A percentile compares a stretch with the other conserved stretches of the same genome.
Conservation (phyloP, 2,113 vertebrate species). For the Archilochus colubris region DNA sequence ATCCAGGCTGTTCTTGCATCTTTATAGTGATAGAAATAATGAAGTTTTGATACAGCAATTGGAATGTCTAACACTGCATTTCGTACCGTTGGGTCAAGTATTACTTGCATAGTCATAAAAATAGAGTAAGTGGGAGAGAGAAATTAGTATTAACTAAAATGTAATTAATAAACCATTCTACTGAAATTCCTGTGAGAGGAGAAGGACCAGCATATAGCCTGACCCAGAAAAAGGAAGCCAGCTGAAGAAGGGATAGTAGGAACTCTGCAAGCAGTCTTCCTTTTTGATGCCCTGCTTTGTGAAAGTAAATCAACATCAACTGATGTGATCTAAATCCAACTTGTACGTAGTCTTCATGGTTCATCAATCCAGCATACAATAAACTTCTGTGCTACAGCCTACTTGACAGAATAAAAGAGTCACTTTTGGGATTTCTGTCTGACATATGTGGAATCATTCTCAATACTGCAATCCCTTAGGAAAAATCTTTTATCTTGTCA, state of each 20-base stretch:
- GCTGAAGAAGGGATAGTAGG: neutral
- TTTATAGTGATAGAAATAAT: neutral
- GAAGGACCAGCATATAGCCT: neutral
- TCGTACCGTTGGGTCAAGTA: neutral
- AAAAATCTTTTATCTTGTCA: neutral
- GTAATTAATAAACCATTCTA: neutral
- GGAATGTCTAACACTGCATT: neutral
- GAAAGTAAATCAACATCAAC: neutral
- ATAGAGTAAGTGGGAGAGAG: rapidly evolving
- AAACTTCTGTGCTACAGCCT: neutral
- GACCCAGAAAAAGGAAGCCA: neutral
- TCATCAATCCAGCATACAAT: neutral
- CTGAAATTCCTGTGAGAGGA: neutral
- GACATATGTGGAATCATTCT: slow-evolving; percentile 9
- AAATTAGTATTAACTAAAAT: neutral
- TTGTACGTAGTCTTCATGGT: neutral
- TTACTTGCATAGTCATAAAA: neutral
- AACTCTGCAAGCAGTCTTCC: neutral
- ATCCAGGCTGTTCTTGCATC: neutral
- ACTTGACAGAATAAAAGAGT: neutral
- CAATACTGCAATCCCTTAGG: neutral
- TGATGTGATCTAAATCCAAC: slow-evolving; percentile 13
- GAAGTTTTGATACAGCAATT: neutral
- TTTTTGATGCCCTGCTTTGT: neutral
- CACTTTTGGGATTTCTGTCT: neutral